Percentiles rank a stretch among this genome's conserved stretches.
Conservation (phyloP, 2,888 invertebrate genomes). For the Odontocolon sp. region DNA sequence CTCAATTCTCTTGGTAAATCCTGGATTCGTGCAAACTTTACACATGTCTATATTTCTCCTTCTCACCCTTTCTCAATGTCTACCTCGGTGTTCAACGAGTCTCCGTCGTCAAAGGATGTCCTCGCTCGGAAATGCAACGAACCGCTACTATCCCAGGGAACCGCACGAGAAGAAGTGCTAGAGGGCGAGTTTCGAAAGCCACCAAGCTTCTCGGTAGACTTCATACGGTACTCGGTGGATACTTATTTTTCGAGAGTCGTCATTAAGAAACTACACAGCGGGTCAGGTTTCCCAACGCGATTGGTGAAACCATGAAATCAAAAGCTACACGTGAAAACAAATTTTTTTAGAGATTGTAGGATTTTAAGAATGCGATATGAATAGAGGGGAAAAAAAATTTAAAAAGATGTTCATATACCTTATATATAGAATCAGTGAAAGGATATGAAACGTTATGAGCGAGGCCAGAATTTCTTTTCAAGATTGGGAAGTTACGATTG, state of each 20-base stretch:
- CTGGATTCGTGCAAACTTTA: neutral
- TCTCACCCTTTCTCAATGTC: neutral
- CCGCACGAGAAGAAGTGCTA: neutral
- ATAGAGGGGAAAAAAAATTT: neutral
- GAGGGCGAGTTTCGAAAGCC: neutral
- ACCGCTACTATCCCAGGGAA: neutral
- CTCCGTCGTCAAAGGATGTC: neutral
- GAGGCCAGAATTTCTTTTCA: no score
- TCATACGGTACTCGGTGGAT: neutral
- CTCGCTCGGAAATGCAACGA: neutral
- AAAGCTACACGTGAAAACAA: constrained; percentile 1
- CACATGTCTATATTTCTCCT: neutral
- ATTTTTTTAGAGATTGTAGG: neutral
- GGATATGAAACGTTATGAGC: no score
- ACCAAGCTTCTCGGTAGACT: constrained; percentile 6
- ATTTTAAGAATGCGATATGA: neutral
- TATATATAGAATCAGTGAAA: neutral
- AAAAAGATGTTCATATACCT: neutral
- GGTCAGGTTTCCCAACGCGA: constrained; percentile 2
- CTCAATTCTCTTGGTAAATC: constrained; percentile 3
- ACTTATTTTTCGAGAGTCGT: constrained; percentile 7
- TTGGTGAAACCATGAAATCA: constrained; percentile 13
- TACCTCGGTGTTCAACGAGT: neutral
- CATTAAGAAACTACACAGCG: constrained; percentile 32
- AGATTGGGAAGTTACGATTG: no score